phyloP scores from a whole-genome alignment of 2,888 invertebrate genomes.

The Limnephilus rhombicus region DNA sequence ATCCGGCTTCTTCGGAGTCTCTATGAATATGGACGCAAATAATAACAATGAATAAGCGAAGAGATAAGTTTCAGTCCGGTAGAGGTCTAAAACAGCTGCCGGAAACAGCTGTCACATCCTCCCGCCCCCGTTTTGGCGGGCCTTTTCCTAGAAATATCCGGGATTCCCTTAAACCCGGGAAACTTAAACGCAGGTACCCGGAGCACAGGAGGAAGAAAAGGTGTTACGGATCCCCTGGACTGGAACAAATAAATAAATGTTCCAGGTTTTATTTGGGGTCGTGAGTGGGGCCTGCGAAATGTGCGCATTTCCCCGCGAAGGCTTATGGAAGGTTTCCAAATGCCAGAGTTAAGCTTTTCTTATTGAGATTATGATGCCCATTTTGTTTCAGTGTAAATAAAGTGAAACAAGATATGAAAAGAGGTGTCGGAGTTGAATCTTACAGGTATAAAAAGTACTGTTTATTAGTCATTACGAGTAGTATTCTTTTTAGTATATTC shows the following conservation, averaged over 20 bases:
- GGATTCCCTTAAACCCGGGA: conserved; percentile 60
- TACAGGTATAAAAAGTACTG: background rate
- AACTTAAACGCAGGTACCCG: conserved; percentile 57
- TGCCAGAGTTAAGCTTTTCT: background rate
- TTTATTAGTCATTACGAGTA: background rate
- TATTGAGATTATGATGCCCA: conserved; percentile 17
- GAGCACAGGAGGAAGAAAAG: conserved; percentile 31
- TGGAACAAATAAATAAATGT: conserved; percentile 62
- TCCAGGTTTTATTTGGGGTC: conserved; percentile 52
- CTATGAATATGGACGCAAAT: background rate
- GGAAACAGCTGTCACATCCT: conserved; percentile 45
- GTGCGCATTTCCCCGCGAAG: background rate
- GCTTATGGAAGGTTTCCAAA: background rate
- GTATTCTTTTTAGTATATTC: background rate
- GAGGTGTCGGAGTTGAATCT: background rate
- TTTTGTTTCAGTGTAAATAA: conserved; percentile 1
- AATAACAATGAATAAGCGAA: conserved; percentile 1
- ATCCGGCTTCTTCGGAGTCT: background rate
- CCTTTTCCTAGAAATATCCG: conserved; percentile 47
- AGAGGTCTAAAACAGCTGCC: conserved; percentile 20
- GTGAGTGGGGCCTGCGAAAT: conserved; percentile 32
- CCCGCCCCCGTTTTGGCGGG: conserved; percentile 19
- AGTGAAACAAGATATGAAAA: background rate
- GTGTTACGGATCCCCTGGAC: conserved; percentile 60
- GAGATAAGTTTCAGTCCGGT: conserved; percentile 19